Evolutionary conservation across 2,113 vertebrate species (phyloP).

Genomic region (Pica pica): DNA sequence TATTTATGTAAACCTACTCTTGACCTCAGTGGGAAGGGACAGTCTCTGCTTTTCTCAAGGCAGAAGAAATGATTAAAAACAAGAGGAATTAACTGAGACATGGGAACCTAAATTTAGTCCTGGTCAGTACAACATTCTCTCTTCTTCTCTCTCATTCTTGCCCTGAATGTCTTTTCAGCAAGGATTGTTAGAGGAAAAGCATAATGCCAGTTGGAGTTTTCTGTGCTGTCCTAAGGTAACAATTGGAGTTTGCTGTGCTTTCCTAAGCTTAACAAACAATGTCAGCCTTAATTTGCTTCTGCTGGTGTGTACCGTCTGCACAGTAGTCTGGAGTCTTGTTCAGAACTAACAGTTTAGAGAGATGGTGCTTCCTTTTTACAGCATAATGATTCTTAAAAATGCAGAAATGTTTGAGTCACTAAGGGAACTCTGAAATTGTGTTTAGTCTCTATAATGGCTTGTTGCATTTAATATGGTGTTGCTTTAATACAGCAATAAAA

Average conservation of each 20-base stretch:
- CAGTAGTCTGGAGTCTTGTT: neutral
- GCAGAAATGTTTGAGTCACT: neutral
- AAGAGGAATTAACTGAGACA: neutral
- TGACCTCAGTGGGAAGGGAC: neutral
- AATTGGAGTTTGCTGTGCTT: neutral
- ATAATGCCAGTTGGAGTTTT: neutral
- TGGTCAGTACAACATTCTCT: neutral
- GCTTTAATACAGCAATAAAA: neutral
- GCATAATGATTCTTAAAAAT: neutral
- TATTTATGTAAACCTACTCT: neutral
- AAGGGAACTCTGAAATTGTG: neutral
- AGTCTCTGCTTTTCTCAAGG: neutral
- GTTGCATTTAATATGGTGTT: neutral
- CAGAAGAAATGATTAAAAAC: neutral
- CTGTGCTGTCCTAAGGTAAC: neutral
- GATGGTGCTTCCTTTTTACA: neutral
- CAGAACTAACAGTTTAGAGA: neutral
- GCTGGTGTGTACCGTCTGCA: neutral
- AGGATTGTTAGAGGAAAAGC: neutral
- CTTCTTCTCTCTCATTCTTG: neutral
- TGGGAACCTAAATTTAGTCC: neutral
- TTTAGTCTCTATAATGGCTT: neutral
- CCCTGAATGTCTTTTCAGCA: neutral
- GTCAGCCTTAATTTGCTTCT: neutral
- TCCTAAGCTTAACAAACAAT: neutral